Percentiles rank a stretch among this genome's conserved stretches.
Conservation (phyloP, 2,888 invertebrate species). For the Esperia sulphurella region DNA sequence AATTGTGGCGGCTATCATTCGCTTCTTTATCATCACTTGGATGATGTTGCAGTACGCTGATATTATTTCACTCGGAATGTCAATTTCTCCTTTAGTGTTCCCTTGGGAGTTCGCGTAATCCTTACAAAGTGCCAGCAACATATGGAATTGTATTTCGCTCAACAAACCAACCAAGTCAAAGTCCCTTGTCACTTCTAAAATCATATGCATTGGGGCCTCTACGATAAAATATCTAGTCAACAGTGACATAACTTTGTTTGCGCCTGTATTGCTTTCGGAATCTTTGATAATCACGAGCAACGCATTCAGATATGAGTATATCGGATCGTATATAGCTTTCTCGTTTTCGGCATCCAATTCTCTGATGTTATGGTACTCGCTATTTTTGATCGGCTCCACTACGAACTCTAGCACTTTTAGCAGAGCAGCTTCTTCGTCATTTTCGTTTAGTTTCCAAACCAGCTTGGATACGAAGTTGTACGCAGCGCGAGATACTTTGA, state of each 20-base stretch:
- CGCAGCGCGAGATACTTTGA: constrained; percentile 17
- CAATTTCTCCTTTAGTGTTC: constrained; percentile 13
- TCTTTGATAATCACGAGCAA: constrained; percentile 23
- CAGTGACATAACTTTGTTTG: constrained; percentile 24
- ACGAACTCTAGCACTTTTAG: constrained; percentile 25
- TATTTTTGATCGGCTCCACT: constrained; percentile 24
- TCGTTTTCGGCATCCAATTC: constrained; percentile 24
- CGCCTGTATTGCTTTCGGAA: constrained; percentile 14
- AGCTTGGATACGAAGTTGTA: constrained; percentile 29
- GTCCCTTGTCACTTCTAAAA: background rate
- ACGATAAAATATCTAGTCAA: constrained; percentile 8
- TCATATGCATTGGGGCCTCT: background rate
- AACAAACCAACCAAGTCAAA: background rate
- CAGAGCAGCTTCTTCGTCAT: constrained; percentile 27
- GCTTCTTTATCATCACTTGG: constrained; percentile 20
- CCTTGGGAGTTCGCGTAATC: background rate
- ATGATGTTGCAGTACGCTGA: constrained; percentile 24
- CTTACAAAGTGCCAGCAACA: background rate
- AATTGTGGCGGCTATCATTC: constrained; percentile 21
- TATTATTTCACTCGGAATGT: constrained; percentile 26
- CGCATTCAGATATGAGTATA: constrained; percentile 20
- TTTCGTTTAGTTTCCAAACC: constrained; percentile 30
- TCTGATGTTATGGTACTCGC: constrained; percentile 19
- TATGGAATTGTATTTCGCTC: background rate
- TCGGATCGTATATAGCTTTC: constrained; percentile 17